Percentiles rank a stretch among this genome's conserved stretches.
Conservation (phyloP, 2,797 vertebrate genomes). For the Aulostomus chinensis region DNA sequence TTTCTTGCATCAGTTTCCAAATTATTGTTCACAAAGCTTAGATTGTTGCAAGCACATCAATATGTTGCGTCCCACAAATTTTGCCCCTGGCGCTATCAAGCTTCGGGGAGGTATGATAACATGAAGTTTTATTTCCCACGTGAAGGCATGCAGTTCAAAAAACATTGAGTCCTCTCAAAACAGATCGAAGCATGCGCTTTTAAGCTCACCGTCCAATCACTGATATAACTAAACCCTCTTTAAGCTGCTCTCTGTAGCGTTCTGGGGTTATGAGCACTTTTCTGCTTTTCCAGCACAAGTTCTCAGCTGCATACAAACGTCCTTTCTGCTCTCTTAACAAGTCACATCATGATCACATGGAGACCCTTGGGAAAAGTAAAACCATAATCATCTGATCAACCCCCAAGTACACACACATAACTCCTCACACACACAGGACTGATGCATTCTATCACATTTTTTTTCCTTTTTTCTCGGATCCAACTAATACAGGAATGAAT, state of each 20-base stretch:
- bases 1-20: slow-evolving; percentile 22
- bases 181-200: background rate
- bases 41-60: slow-evolving; percentile 17
- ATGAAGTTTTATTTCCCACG: slow-evolving; percentile 8
- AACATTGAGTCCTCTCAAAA: slow-evolving; percentile 12
- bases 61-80: background rate
- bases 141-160: slow-evolving; percentile 1
- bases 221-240: no score
- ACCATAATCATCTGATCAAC: slow-evolving; percentile 68
- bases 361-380: slow-evolving; percentile 24
- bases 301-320: slow-evolving; percentile 13
- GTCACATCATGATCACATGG: slow-evolving; percentile 61
- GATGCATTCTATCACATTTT: slow-evolving; percentile 34
- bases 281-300: background rate
- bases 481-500: slow-evolving; percentile 21
- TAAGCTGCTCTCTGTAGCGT: no score
- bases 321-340: slow-evolving; percentile 18
- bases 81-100: background rate
- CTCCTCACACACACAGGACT: slow-evolving; percentile 11
- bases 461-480: slow-evolving; percentile 12
- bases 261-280: no score
- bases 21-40: slow-evolving; percentile 6
- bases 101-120: slow-evolving; percentile 1
- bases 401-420: slow-evolving; percentile 7
- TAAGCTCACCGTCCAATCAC: slow-evolving; percentile 2